Conservation (phyloP, 2,113 vertebrate genomes). For the Hassar affinis region DNA sequence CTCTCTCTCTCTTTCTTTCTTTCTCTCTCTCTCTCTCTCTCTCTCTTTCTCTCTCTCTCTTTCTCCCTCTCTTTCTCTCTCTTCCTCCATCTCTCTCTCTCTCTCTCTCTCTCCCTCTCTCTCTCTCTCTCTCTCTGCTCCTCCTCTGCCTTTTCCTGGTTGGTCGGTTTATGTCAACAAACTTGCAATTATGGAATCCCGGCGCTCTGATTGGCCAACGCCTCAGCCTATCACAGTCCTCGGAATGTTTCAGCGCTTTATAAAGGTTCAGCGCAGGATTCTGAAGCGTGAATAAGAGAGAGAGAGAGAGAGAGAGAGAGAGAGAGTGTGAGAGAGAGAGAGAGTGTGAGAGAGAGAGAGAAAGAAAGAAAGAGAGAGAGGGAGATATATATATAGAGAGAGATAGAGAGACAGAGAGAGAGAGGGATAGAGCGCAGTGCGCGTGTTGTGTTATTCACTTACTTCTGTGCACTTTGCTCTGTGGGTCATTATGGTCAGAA, state of each 20-base stretch:
- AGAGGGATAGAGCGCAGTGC: slow-evolving; percentile 22
- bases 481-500: slow-evolving; percentile 47
- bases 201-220: slow-evolving; percentile 51
- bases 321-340: neutral
- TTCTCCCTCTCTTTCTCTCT: neutral
- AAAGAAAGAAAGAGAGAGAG: neutral
- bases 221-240: slow-evolving; percentile 45
- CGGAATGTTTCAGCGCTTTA: slow-evolving; percentile 48
- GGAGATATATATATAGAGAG: neutral
- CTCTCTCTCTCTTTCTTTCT: neutral
- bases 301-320: no score
- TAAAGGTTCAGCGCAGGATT: slow-evolving; percentile 55
- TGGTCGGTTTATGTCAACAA: slow-evolving; percentile 61
- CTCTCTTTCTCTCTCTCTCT: no score
- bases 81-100: neutral
- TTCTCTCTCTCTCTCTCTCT: neutral
- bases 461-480: neutral
- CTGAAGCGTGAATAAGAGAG: slow-evolving; percentile 22
- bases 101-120: slow-evolving; percentile 11
- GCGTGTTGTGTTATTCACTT: slow-evolving; percentile 6
- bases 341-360: neutral
- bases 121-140: slow-evolving; percentile 25
- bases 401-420: neutral
- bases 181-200: slow-evolving; percentile 38
- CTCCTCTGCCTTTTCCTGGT: slow-evolving; percentile 60